A percentile compares a stretch with the other conserved stretches of the same genome.
Conservation (phyloP, 2,888 invertebrate genomes). For the Stenchaetothrips biformis region DNA sequence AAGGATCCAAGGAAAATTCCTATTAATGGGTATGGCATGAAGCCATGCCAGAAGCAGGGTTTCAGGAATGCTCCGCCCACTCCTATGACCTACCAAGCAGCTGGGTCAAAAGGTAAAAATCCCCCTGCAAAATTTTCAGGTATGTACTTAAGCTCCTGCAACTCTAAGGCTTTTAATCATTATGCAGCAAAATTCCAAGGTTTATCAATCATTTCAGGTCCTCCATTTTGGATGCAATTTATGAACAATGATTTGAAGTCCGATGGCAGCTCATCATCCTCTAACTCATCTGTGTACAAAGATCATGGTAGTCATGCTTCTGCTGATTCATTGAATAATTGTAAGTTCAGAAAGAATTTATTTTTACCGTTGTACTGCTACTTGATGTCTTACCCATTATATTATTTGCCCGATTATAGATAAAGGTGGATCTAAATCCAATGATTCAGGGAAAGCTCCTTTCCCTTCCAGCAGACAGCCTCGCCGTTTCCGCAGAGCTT, state of each 20-base stretch:
- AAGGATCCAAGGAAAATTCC: too few species aligned
- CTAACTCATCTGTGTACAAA: neutral
- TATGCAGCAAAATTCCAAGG: too few species aligned
- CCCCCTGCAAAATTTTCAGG: too few species aligned
- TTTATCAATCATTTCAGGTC: neutral
- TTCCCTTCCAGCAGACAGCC: too few species aligned
- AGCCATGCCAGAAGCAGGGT: too few species aligned
- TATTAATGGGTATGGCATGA: too few species aligned
- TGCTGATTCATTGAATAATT: neutral
- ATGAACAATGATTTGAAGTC: neutral
- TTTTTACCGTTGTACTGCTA: neutral
- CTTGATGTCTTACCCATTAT: neutral
- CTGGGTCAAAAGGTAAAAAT: too few species aligned
- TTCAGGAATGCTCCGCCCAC: too few species aligned
- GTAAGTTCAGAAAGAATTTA: neutral
- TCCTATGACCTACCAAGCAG: too few species aligned
- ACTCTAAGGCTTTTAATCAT: too few species aligned
- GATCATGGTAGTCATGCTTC: neutral
- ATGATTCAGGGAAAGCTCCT: neutral
- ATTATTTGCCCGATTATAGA: neutral
- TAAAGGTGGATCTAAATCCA: neutral
- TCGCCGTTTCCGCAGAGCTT: neutral
- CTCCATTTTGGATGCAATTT: neutral
- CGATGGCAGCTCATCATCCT: neutral
- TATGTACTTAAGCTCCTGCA: too few species aligned